These are phyloP conservation scores for Marmota flaviventris DNA, from an alignment of 2,113 vertebrate genomes.

Conservation along the genomic window DNA sequence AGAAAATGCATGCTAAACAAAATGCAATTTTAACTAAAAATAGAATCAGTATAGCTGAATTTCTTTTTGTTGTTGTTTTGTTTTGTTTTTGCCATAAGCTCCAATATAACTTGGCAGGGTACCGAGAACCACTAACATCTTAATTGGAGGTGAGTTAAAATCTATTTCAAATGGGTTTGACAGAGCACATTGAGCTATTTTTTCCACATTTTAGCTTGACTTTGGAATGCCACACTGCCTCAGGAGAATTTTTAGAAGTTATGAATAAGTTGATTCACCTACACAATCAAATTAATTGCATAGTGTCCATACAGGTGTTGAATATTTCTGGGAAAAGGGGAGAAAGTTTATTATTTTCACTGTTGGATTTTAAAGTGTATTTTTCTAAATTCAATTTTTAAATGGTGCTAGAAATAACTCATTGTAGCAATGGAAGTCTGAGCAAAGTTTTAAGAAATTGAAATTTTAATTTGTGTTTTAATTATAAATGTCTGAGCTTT, in stretches of 20 bases:
- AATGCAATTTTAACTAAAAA: conserved; percentile 35
- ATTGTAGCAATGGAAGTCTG: conserved; percentile 22
- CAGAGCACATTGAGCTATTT: background rate
- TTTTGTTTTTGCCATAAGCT: background rate
- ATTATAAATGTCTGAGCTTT: background rate
- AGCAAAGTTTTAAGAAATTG: background rate
- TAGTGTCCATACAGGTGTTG: background rate
- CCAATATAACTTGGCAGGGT: background rate
- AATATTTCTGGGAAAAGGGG: background rate
- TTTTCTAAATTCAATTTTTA: background rate
- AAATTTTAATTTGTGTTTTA: background rate
- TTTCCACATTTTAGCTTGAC: background rate
- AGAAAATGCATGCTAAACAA: background rate
- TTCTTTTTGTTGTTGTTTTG: no score
- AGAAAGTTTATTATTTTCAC: background rate
- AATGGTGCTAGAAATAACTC: background rate
- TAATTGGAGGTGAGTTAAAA: background rate
- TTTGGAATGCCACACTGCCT: background rate
- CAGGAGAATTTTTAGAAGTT: background rate
- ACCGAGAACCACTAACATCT: background rate
- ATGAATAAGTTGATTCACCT: background rate
- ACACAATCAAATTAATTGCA: background rate
- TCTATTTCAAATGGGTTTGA: background rate
- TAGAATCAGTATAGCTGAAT: background rate
- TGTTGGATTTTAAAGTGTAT: background rate